phyloP scores from a whole-genome alignment of 2,797 vertebrate species.

The Sebastes matsubarae region DNA sequence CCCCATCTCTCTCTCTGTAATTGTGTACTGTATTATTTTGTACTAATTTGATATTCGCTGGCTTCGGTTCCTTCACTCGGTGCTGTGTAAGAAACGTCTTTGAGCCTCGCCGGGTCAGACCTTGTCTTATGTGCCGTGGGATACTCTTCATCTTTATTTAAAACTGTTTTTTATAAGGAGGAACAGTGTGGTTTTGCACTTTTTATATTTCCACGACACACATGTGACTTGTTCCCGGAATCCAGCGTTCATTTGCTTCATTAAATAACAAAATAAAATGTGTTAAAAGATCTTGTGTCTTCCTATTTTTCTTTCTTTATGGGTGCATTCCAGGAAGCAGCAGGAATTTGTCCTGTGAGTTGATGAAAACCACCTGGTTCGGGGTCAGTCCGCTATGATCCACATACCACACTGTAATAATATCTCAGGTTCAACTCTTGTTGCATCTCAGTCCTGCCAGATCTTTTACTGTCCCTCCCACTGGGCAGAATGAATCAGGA shows the following conservation, averaged over 20 bases:
- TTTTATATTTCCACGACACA: slow-evolving; percentile 82
- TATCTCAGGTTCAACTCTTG: neutral
- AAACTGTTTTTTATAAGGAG: slow-evolving; percentile 79
- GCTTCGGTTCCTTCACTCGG: slow-evolving; percentile 66
- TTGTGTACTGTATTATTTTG: slow-evolving; percentile 78
- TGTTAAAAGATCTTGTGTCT: slow-evolving; percentile 60
- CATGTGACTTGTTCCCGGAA: slow-evolving; percentile 78
- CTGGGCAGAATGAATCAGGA: neutral
- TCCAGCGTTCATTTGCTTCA: slow-evolving; percentile 82
- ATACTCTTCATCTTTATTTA: slow-evolving; percentile 83
- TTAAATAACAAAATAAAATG: slow-evolving; percentile 82
- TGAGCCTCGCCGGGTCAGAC: slow-evolving; percentile 76
- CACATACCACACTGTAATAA: neutral
- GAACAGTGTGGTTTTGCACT: slow-evolving; percentile 84
- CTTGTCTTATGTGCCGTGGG: slow-evolving; percentile 76
- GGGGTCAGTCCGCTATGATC: neutral
- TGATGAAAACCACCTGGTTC: slow-evolving; percentile 44
- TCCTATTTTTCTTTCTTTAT: neutral
- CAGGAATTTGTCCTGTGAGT: slow-evolving; percentile 2
- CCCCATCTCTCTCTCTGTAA: slow-evolving; percentile 63
- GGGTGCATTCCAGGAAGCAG: neutral
- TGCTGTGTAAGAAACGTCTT: slow-evolving; percentile 77
- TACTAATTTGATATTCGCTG: slow-evolving; percentile 73
- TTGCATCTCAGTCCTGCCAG: neutral
- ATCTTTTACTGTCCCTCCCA: neutral